These are phyloP conservation scores for Kryphioiulus occultus DNA, from an alignment of 2,888 invertebrate genomes.

Conservation along the genomic window DNA sequence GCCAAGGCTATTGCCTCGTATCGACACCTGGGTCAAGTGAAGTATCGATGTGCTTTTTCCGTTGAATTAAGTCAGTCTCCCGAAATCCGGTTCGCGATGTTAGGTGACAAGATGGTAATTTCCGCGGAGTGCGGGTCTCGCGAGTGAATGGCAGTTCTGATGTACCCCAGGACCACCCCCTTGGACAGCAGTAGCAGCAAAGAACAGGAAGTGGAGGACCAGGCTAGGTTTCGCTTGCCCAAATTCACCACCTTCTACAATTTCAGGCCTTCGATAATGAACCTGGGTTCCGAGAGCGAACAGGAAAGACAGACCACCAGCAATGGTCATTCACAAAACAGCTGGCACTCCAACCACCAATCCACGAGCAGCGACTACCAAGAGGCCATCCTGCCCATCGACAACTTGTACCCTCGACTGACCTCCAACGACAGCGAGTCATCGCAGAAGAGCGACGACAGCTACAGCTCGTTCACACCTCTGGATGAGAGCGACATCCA, in stretches of 20 bases:
- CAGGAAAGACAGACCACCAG: not conserved
- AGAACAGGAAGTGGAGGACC: not conserved
- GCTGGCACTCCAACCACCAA: not conserved
- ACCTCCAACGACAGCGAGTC: constrained; percentile 14
- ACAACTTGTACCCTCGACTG: not conserved
- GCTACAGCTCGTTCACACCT: not conserved
- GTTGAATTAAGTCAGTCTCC: not conserved
- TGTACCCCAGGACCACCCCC: not conserved
- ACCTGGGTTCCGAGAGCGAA: not conserved
- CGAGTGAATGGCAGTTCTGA: not conserved
- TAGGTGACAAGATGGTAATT: not conserved
- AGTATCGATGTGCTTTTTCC: not conserved
- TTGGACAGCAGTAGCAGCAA: not conserved
- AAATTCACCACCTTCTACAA: not conserved
- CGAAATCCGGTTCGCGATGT: not conserved
- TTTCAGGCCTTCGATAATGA: constrained; percentile 16
- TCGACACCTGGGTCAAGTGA: not conserved
- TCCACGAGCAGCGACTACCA: not conserved
- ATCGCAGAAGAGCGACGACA: constrained; percentile 10
- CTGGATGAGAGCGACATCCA: not conserved
- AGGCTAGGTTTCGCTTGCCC: not conserved
- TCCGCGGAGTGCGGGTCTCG: not conserved
- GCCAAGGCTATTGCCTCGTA: constrained; percentile 13
- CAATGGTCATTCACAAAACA: not conserved
- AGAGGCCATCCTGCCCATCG: not conserved